Conservation (phyloP, 2,797 vertebrate species). For the Sebastes flavidus region DNA sequence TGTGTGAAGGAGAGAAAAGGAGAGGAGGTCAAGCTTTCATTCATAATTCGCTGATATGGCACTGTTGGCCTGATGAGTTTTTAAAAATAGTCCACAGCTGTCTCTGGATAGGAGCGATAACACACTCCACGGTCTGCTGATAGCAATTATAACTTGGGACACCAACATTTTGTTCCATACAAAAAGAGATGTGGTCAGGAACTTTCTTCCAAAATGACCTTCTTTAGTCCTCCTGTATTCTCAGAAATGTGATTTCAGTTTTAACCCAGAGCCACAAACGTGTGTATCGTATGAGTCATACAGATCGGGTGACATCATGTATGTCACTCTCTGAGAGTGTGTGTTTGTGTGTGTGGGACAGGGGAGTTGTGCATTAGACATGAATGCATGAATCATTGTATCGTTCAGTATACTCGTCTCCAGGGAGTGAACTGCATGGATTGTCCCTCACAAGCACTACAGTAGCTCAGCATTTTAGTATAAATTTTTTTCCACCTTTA, state of each 20-base stretch:
- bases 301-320: slow-evolving; percentile 52
- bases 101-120: not conserved
- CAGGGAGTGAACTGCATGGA: slow-evolving; percentile 15
- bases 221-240: not conserved
- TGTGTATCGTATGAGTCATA: slow-evolving; percentile 50
- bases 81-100: slow-evolving; percentile 4
- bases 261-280: not conserved
- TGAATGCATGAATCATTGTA: slow-evolving; percentile 24
- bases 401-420: not conserved
- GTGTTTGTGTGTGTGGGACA: slow-evolving; percentile 8
- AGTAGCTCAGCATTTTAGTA: not conserved
- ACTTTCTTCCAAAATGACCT: slow-evolving; percentile 5
- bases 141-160: not conserved
- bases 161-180: not conserved
- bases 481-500: not conserved
- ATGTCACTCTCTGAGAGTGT: slow-evolving; percentile 1
- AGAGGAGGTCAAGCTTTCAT: slow-evolving; percentile 20
- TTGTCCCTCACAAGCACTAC: not conserved
- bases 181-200: not conserved
- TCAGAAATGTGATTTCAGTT: slow-evolving; percentile 10
- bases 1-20: not conserved
- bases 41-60: slow-evolving; percentile 6
- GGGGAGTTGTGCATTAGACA: slow-evolving; percentile 4
- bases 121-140: not conserved
- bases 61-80: not conserved